Conservation (phyloP, 2,888 invertebrate species). For the Physocephala rufipes region DNA sequence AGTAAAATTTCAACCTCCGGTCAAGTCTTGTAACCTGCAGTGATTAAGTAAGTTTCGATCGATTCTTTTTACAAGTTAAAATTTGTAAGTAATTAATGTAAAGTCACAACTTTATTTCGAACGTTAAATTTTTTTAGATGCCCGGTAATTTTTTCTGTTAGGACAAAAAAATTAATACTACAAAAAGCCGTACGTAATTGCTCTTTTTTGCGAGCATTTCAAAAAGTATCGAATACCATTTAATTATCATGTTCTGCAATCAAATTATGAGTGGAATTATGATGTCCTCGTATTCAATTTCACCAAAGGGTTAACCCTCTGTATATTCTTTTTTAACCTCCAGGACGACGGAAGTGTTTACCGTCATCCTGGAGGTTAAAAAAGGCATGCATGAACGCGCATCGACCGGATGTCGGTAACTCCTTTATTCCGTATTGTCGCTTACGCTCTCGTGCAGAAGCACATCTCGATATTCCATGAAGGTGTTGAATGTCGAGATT, state of each 20-base stretch:
- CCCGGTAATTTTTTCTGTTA: no score
- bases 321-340: no score
- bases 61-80: no score
- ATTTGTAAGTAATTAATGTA: no score
- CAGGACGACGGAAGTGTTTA: no score
- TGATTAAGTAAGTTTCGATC: no score
- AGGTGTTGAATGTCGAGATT: conserved; percentile 31
- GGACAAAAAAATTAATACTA: neutral
- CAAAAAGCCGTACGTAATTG: neutral
- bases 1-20: no score
- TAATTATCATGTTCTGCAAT: conserved; percentile 18
- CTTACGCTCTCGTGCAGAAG: neutral
- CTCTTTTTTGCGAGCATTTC: conserved; percentile 3
- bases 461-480: no score
- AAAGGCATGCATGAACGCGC: neutral
- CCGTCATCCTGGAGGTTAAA: conserved; percentile 5
- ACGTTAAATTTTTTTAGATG: no score
- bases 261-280: neutral
- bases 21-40: no score
- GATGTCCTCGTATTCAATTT: conserved; percentile 1
- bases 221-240: conserved; percentile 6
- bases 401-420: conserved; percentile 23
- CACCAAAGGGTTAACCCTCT: neutral
- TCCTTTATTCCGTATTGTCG: neutral
- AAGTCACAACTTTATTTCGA: no score